Evolutionary conservation across 2,888 invertebrate genomes (phyloP), one percentile per base, ranked within the genome.

Genomic region (Epiblema foenella): DNA sequence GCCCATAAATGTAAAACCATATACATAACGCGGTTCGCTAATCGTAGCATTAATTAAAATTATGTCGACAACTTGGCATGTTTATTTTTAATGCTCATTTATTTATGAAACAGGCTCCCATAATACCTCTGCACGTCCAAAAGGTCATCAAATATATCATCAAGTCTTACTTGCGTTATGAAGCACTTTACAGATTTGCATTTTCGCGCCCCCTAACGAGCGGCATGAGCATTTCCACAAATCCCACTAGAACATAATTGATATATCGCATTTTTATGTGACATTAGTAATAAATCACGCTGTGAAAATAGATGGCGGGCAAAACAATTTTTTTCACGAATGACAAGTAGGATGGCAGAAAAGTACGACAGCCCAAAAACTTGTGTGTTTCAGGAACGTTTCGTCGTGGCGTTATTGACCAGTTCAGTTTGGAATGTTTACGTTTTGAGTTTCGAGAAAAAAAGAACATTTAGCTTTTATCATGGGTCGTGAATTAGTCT

Each of bases 281-380:
- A 63, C 69, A 56, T 59, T 37, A 33, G 70, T 60, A 70, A 70
- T 70, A 70, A 70, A 66, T 70, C 70, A 66, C 59, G 29, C 37
- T 60, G 59, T 64, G 63, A 64, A 52, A 65, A 59, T 52, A 17
- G 57, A 69, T 42, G 64, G 58, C 70, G 69, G 62, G 75, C 75
- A 75, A 79, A 82, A 78, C 81, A 79, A 76, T 80, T 82, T 83
- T 81, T 63, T 83, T 79, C 79, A 78, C 57, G 58, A 73, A 73
- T 74, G 79, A 79, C 78, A 74, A 77, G 79, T 71, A 56, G 69
- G 58, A 20, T 15, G 24, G 12, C 29, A 66, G 17, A 33, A 46
- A 57, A 46, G 65, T 56, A 57, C 58, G 37, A 9, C 57, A 37
- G 29, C 17, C n/a, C 10, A 24, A 4, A 24, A 24, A 24, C 24